Evolutionary conservation across 2,113 vertebrate species (phyloP).

Genomic region (Tetraodon nigroviridis): DNA sequence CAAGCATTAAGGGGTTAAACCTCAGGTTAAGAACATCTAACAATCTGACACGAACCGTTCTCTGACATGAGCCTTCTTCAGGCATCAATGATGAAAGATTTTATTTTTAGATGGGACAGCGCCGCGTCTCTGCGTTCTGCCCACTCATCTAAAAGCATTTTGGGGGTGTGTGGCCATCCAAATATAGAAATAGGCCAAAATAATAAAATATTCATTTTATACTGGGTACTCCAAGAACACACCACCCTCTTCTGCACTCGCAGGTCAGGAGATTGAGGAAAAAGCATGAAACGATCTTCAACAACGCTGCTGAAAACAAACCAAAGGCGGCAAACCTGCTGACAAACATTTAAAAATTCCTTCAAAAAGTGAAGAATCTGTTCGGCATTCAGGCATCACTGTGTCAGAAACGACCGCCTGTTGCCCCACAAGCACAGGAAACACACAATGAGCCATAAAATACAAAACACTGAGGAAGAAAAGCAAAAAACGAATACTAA

Average conservation of each 20-base stretch:
- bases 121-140: slow-evolving; percentile 27
- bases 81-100: slow-evolving; percentile 1
- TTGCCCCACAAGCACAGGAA: background rate
- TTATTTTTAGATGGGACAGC: background rate
- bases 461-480: background rate
- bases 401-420: too few relatives aligned
- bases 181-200: slow-evolving; percentile 36
- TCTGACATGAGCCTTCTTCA: background rate
- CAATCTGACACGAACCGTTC: slow-evolving; percentile 1
- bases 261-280: slow-evolving; percentile 13
- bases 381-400: too few relatives aligned
- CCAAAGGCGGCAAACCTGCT: background rate
- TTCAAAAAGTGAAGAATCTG: too few relatives aligned
- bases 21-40: background rate
- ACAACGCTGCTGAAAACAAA: background rate
- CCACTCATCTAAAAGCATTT: slow-evolving; percentile 6
- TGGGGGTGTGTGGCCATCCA: slow-evolving; percentile 18
- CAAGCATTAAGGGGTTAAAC: too few relatives aligned
- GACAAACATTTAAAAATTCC: background rate
- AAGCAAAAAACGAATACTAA: background rate
- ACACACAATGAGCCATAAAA: background rate
- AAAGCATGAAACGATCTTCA: slow-evolving; percentile 19
- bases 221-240: slow-evolving; percentile 30
- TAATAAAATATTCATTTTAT: slow-evolving; percentile 55
- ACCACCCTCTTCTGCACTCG: slow-evolving; percentile 50